A percentile compares a stretch with the other conserved stretches of the same genome.
phyloP scores from a whole-genome alignment of 2,797 vertebrate genomes.

The Paramormyrops hopkinsi region DNA sequence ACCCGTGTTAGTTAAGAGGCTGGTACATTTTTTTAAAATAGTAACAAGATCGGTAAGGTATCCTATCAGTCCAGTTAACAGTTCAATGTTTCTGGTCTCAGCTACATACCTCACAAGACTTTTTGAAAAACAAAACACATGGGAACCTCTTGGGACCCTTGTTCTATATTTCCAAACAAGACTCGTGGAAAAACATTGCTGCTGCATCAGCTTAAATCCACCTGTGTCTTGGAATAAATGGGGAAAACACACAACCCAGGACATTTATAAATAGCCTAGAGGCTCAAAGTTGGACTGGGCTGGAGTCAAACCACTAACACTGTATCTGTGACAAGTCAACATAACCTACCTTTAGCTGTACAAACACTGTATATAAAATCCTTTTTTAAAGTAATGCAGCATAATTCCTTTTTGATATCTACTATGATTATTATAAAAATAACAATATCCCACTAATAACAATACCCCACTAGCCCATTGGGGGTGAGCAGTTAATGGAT shows the following conservation, averaged over 20 bases:
- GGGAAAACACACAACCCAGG: background rate
- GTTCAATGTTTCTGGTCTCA: background rate
- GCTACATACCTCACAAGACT: background rate
- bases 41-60: background rate
- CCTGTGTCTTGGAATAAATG: background rate
- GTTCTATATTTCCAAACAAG: background rate
- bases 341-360: background rate
- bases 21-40: background rate
- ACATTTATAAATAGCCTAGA: background rate
- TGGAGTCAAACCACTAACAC: background rate
- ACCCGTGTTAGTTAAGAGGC: background rate
- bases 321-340: background rate
- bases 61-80: background rate
- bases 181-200: background rate
- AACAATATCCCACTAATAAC: background rate
- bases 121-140: background rate
- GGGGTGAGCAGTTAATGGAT: background rate
- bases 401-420: background rate
- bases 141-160: background rate
- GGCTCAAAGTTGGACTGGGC: background rate
- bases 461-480: background rate
- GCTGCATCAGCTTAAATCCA: background rate
- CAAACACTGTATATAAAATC: background rate
- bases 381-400: background rate
- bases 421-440: background rate